These are phyloP conservation scores for Cantharis nigra DNA, from an alignment of 2,888 invertebrate species.

Conservation along the genomic window DNA sequence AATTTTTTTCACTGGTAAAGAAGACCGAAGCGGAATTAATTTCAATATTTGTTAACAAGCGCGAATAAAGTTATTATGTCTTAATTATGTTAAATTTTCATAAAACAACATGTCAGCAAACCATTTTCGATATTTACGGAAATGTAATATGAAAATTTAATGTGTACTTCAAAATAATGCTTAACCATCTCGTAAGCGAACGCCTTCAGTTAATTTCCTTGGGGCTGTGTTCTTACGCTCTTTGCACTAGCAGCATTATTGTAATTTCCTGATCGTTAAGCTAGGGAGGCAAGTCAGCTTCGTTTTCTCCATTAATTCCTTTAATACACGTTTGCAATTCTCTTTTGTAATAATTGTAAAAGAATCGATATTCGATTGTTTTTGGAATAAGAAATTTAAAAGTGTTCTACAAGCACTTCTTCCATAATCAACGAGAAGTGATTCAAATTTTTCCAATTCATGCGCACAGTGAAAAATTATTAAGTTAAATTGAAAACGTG, in stretches of 20 bases:
- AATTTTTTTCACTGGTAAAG: constrained; percentile 9
- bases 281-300: constrained; percentile 36
- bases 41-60: neutral
- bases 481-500: neutral
- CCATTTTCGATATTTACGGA: constrained; percentile 7
- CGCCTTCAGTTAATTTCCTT: constrained; percentile 38
- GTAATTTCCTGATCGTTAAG: constrained; percentile 47
- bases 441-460: neutral
- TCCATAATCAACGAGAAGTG: neutral
- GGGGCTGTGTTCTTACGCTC: constrained; percentile 39
- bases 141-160: constrained; percentile 14
- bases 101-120: neutral
- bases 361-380: neutral
- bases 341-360: constrained; percentile 2
- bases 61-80: neutral
- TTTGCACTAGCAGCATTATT: constrained; percentile 43
- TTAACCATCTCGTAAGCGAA: constrained; percentile 21
- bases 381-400: neutral
- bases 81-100: neutral
- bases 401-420: neutral
- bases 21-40: neutral
- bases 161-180: constrained; percentile 15
- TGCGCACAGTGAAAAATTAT: neutral
- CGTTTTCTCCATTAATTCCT: constrained; percentile 23
- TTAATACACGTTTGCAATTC: constrained; percentile 21